These are phyloP conservation scores for Baccha elongata DNA, from an alignment of 2,888 invertebrate species.

Conservation along the genomic window DNA sequence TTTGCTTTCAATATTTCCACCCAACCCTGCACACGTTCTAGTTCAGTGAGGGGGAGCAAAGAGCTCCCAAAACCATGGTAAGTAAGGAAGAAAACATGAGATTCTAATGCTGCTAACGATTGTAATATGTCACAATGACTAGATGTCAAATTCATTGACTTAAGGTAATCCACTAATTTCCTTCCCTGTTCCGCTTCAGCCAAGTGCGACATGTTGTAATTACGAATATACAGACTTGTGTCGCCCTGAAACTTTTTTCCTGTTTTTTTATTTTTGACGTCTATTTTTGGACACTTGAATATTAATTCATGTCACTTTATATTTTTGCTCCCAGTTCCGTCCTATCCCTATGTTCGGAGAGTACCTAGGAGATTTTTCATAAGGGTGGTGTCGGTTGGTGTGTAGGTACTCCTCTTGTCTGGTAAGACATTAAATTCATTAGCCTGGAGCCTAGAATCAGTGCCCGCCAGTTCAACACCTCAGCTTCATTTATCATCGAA, in stretches of 20 bases:
- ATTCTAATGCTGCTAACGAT: conserved; percentile 58
- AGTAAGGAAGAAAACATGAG: conserved; percentile 27
- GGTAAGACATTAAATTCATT: conserved; percentile 60
- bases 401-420: neutral
- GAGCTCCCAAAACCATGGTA: too few species aligned
- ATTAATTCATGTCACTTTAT: conserved; percentile 73
- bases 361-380: conserved; percentile 1
- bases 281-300: conserved; percentile 72
- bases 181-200: neutral
- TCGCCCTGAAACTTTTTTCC: conserved; percentile 32
- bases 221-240: conserved; percentile 10
- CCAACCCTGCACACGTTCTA: neutral
- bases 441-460: conserved; percentile 63
- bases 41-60: neutral
- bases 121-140: conserved; percentile 71
- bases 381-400: neutral
- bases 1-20: neutral
- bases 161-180: conserved; percentile 68
- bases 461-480: conserved; percentile 73
- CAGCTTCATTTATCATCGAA: conserved; percentile 69
- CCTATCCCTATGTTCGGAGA: neutral
- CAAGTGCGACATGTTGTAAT: conserved; percentile 52
- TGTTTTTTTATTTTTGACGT: conserved; percentile 29
- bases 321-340: conserved; percentile 31
- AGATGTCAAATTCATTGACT: conserved; percentile 72